Base-by-base conservation (phyloP, 2,797 vertebrate species). In the Trachops cirrhosus region DNA sequence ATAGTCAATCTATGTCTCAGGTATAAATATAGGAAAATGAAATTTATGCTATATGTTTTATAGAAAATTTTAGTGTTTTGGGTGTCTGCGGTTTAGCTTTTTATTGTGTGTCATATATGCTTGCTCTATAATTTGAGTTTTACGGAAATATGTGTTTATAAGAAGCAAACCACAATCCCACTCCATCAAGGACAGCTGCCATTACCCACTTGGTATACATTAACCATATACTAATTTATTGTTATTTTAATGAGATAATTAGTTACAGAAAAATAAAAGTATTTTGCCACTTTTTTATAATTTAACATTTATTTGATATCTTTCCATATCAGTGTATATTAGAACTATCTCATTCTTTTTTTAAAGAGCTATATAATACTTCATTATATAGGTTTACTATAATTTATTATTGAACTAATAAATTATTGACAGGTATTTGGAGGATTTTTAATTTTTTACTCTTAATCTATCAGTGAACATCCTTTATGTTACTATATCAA, bases 51-150 rank as follows among this genome's bases (percentile, higher is more conserved):
- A 57, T 48, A 79, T 84, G 37, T 77, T 85, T 62, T n/a, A 59
- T 29, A 83, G 32, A 86, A 86, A 84, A 5, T n/a, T 89, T 89
- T 54, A 87, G 16, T 82, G 46, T 74, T 86, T 80, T 41, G 3
- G 5, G 68, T 67, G 1, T 37, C 16, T 59, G 8, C 22, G 83
- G 24, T 62, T 79, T 82, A 71, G 37, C 24, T 62, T 79, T 91
- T 89, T 52, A 94, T 57, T 70, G 32, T 95, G 10, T 39, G 4
- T 39, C n/a, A n/a, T 26, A 21, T 59, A 59, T 64, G 59, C 18
- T 39, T 84, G 59, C 32, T 64, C 11, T 88, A 78, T 86, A 93
- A 89, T 83, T 89, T 89, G 89, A 95, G 74, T 57, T 21, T 91
- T 97, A 79, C 1, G 15, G 24, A n/a, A 87, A 62, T 62, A 91